Conservation (phyloP, 1,140 invertebrate species). For the Neelides sp. region DNA sequence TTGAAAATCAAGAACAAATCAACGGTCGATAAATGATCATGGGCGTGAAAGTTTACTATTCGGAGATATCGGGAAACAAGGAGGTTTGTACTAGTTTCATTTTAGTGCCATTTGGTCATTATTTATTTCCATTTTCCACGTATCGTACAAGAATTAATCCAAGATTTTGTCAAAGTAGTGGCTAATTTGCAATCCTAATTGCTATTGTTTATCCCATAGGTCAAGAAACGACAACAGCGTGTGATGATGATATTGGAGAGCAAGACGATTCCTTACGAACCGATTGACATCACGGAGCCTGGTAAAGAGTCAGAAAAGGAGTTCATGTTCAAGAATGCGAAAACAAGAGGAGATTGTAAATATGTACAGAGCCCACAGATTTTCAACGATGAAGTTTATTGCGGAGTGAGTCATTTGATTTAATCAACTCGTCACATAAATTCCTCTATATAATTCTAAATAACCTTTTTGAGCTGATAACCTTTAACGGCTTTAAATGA, state of each 20-base stretch:
- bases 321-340: slow-evolving; percentile 76
- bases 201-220: slow-evolving; percentile 46
- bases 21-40: slow-evolving; percentile 42
- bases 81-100: slow-evolving; percentile 50
- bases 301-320: slow-evolving; percentile 74
- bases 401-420: slow-evolving; percentile 62
- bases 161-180: too few species aligned
- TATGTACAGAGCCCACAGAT: slow-evolving; percentile 79
- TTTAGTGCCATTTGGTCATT: slow-evolving; percentile 4
- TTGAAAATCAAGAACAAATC: too few species aligned
- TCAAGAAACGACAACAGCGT: slow-evolving; percentile 84
- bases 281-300: slow-evolving; percentile 85
- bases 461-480: neutral
- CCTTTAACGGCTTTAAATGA: too few species aligned
- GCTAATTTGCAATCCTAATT: slow-evolving; percentile 8
- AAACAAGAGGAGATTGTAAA: slow-evolving; percentile 46
- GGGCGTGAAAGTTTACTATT: slow-evolving; percentile 79
- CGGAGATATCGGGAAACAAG: slow-evolving; percentile 78
- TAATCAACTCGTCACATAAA: slow-evolving; percentile 6
- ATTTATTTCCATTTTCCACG: slow-evolving; percentile 11
- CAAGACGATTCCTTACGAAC: slow-evolving; percentile 71
- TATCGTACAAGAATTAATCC: neutral
- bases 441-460: neutral
- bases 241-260: slow-evolving; percentile 83
- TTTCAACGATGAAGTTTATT: slow-evolving; percentile 83